A percentile compares a stretch with the other conserved stretches of the same genome.
phyloP scores from a whole-genome alignment of 2,797 vertebrate species.

The Sebastes hopkinsi region DNA sequence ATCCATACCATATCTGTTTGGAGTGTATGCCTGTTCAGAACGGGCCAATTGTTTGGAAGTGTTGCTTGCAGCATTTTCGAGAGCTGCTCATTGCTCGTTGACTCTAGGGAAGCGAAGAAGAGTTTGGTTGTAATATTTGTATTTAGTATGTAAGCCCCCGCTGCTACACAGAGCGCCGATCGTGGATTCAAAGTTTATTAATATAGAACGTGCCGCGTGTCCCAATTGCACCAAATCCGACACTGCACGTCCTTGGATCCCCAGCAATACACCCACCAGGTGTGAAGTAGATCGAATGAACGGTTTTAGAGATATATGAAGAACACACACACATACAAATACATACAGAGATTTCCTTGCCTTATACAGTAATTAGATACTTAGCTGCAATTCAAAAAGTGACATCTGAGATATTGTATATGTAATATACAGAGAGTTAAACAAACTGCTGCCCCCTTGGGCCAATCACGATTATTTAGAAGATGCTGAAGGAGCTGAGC shows the following conservation, averaged over 20 bases:
- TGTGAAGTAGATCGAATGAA: too few relatives aligned
- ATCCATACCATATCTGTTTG: too few relatives aligned
- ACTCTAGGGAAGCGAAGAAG: background rate
- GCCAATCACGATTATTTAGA: slow-evolving; percentile 9
- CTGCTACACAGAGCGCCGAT: background rate
- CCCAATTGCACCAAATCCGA: too few relatives aligned
- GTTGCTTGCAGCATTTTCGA: too few relatives aligned
- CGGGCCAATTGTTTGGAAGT: background rate
- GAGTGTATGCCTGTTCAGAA: background rate
- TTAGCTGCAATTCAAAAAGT: background rate
- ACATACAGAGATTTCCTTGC: too few relatives aligned
- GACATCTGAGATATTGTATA: background rate
- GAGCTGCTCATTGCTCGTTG: background rate
- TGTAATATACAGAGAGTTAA: background rate
- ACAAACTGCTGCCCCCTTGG: slow-evolving; percentile 8
- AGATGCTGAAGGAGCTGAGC: background rate
- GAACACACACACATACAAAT: too few relatives aligned
- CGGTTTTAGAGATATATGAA: too few relatives aligned
- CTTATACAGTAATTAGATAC: background rate
- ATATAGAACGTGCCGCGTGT: too few relatives aligned
- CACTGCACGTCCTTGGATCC: too few relatives aligned
- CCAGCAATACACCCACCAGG: too few relatives aligned
- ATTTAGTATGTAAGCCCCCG: too few relatives aligned
- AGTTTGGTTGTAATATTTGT: background rate
- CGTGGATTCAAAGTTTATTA: too few relatives aligned